A percentile compares a stretch with the other conserved stretches of the same genome.
Conservation (phyloP, 2,113 vertebrate genomes). For the Hiodon tergisus region DNA sequence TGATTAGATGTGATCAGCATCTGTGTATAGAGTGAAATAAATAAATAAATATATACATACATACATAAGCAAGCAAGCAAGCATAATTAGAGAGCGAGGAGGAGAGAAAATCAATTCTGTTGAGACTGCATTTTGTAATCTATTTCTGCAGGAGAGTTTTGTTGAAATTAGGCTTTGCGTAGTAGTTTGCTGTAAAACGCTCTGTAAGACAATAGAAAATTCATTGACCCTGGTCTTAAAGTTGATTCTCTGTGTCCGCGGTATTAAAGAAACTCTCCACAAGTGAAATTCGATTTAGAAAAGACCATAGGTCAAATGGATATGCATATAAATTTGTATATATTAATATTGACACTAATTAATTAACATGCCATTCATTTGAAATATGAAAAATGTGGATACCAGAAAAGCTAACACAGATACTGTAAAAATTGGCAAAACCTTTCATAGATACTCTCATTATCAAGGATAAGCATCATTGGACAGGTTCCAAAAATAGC, state of each 20-base stretch:
- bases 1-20: slow-evolving; percentile 75
- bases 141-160: slow-evolving; percentile 41
- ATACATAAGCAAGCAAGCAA: slow-evolving; percentile 28
- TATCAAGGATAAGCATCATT: no score
- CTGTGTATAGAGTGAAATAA: slow-evolving; percentile 61
- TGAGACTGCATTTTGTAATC: slow-evolving; percentile 54
- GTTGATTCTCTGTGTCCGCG: not conserved
- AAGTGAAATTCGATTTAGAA: not conserved
- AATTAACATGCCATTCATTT: no score
- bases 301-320: no score
- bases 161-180: slow-evolving; percentile 51
- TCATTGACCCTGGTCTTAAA: not conserved
- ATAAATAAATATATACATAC: slow-evolving; percentile 39
- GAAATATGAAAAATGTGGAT: no score
- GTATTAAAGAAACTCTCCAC: not conserved
- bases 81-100: slow-evolving; percentile 49
- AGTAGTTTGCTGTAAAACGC: slow-evolving; percentile 23
- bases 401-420: no score
- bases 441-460: no score
- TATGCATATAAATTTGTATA: no score
- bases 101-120: slow-evolving; percentile 53
- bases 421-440: no score
- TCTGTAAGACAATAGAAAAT: slow-evolving; percentile 1
- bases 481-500: no score
- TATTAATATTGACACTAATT: no score